Conservation (phyloP, 2,797 vertebrate species). For the Glyptemys insculpta region DNA sequence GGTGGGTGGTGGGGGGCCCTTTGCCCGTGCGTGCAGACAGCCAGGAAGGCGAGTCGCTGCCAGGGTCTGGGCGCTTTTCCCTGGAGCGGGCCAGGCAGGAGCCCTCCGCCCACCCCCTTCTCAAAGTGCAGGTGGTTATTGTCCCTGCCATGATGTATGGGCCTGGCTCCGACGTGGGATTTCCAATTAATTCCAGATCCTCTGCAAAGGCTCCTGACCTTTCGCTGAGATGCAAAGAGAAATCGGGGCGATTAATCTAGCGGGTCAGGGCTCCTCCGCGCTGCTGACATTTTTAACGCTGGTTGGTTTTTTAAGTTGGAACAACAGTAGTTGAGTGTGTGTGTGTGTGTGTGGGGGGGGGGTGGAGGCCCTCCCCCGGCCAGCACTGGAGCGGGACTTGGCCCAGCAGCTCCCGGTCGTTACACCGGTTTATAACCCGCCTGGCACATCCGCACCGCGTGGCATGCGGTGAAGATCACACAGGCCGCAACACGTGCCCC, state of each 20-base stretch:
- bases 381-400: too few relatives aligned
- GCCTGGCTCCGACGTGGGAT: background rate
- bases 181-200: conserved; percentile 51
- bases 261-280: conserved; percentile 4
- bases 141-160: conserved; percentile 50
- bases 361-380: too few relatives aligned
- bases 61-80: background rate
- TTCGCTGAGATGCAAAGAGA: background rate
- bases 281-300: fast-evolving
- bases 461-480: too few relatives aligned
- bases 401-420: too few relatives aligned
- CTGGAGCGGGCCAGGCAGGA: background rate
- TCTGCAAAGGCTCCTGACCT: conserved; percentile 57
- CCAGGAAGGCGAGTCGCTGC: background rate
- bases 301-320: too few relatives aligned
- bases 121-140: conserved; percentile 14
- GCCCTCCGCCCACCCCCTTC: background rate
- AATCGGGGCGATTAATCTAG: conserved; percentile 57
- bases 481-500: too few relatives aligned
- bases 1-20: too few relatives aligned
- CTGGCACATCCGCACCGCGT: too few relatives aligned
- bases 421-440: too few relatives aligned
- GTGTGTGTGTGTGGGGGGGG: too few relatives aligned
- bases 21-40: too few relatives aligned
- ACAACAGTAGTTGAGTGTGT: too few relatives aligned